phyloP scores from a whole-genome alignment of 2,888 invertebrate species.

The Pyrochroa serraticornis region DNA sequence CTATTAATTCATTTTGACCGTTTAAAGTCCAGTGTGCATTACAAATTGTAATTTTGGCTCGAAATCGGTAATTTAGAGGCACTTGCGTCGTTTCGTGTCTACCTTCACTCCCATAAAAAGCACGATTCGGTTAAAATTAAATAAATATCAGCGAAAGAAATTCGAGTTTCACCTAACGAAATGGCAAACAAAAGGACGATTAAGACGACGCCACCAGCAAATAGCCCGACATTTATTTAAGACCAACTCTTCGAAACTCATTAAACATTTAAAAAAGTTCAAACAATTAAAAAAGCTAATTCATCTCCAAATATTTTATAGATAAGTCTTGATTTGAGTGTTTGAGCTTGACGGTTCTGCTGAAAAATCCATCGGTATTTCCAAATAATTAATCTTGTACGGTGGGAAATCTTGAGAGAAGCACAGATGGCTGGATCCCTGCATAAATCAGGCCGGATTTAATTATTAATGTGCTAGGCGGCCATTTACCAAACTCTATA shows the following conservation, averaged over 20 bases:
- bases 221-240: background rate
- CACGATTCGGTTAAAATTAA: no score
- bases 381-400: constrained; percentile 33
- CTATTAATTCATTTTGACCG: no score
- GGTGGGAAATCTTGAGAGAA: constrained; percentile 27
- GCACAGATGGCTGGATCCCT: constrained; percentile 23
- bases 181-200: no score
- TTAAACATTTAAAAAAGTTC: constrained; percentile 14
- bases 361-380: constrained; percentile 19
- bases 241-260: constrained; percentile 12
- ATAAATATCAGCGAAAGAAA: no score
- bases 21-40: no score
- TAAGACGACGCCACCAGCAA: background rate
- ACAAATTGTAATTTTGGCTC: no score
- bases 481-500: constrained; percentile 26
- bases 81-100: no score
- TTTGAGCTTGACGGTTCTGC: background rate
- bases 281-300: constrained; percentile 22
- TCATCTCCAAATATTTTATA: constrained; percentile 13
- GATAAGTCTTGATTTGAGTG: background rate
- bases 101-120: no score
- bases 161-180: no score
- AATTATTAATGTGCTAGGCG: constrained; percentile 27
- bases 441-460: constrained; percentile 25
- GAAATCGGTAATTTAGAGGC: no score